A percentile compares a stretch with the other conserved stretches of the same genome.
These are phyloP conservation scores for Protula sp. DNA, from an alignment of 2,888 invertebrate genomes.

Conservation along the genomic window DNA sequence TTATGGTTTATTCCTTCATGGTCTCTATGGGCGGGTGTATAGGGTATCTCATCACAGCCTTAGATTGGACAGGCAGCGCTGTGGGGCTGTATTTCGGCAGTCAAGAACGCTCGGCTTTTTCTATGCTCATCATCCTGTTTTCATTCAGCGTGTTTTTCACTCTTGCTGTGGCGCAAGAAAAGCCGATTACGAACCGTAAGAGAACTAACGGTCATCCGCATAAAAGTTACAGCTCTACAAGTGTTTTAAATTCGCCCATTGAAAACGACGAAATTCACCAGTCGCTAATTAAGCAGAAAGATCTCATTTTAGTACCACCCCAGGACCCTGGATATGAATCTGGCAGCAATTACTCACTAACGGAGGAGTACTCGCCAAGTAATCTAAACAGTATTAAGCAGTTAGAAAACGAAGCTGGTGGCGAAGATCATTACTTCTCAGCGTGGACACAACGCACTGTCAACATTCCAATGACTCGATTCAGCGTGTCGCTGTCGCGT, in stretches of 20 bases:
- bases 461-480: slow-evolving; percentile 6
- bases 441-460: neutral
- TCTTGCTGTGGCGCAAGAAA: slow-evolving; percentile 82
- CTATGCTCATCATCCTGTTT: slow-evolving; percentile 83
- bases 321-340: slow-evolving; percentile 37
- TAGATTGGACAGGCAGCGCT: slow-evolving; percentile 83
- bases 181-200: slow-evolving; percentile 59
- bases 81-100: slow-evolving; percentile 64
- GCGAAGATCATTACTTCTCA: neutral
- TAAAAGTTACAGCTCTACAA: no score
- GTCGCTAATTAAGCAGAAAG: slow-evolving; percentile 12
- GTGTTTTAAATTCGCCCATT: neutral
- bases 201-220: neutral
- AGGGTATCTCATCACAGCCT: slow-evolving; percentile 70
- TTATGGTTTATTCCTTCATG: slow-evolving; percentile 94
- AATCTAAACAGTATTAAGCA: neutral
- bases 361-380: slow-evolving; percentile 4
- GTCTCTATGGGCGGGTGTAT: slow-evolving; percentile 91
- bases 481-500: slow-evolving; percentile 2
- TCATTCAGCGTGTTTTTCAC: slow-evolving; percentile 76
- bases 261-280: slow-evolving; percentile 17
- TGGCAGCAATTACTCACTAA: slow-evolving; percentile 27
- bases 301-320: slow-evolving; percentile 23
- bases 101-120: slow-evolving; percentile 87
- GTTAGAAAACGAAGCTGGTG: neutral